These are phyloP conservation scores for Spinibarbus caldwelli DNA, from an alignment of 2,797 vertebrate species.

Conservation along the genomic window DNA sequence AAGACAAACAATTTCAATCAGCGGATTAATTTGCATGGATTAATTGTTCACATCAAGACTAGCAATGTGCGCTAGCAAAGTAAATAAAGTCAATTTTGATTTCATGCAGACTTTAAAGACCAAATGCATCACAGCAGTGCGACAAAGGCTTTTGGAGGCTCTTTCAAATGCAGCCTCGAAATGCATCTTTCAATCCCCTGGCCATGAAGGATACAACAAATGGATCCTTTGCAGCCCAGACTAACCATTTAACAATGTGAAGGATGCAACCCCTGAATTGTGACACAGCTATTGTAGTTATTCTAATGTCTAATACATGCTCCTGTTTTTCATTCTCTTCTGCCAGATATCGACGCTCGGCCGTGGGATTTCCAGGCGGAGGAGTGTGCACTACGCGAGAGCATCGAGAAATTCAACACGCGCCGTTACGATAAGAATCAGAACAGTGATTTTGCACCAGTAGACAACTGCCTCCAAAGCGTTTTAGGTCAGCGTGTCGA, in stretches of 20 bases:
- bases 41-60: too few relatives aligned
- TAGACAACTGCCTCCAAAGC: slow-evolving; percentile 98
- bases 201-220: not conserved
- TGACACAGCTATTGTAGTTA: not conserved
- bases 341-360: slow-evolving; percentile 90
- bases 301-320: not conserved
- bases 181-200: not conserved
- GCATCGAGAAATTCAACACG: slow-evolving; percentile 94
- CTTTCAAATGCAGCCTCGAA: not conserved
- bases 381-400: slow-evolving; percentile 92
- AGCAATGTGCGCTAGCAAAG: too few relatives aligned
- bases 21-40: too few relatives aligned
- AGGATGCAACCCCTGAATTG: not conserved
- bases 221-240: not conserved
- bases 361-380: slow-evolving; percentile 99
- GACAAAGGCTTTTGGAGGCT: not conserved
- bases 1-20: too few relatives aligned
- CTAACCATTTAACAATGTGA: not conserved
- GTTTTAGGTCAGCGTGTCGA: slow-evolving; percentile 91
- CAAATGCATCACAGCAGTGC: not conserved
- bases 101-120: too few relatives aligned
- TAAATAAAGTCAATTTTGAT: too few relatives aligned
- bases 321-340: not conserved
- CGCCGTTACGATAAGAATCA: slow-evolving; percentile 88
- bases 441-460: slow-evolving; percentile 86